Conservation (phyloP, 2,888 invertebrate species). For the Mermis nigrescens region DNA sequence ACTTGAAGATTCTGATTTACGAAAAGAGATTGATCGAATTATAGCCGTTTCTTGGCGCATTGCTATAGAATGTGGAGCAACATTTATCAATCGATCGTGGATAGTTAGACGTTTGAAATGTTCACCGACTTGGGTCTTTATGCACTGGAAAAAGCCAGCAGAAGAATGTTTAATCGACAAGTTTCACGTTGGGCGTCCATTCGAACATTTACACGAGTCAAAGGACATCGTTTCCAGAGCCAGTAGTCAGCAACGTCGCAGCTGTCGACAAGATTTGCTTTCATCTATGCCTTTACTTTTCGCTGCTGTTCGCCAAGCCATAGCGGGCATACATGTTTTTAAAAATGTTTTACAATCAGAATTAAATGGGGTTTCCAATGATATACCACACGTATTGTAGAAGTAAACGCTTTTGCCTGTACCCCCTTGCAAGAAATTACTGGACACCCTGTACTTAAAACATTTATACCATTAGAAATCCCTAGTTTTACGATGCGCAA, state of each 20-base stretch:
- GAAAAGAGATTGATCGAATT: too few relatives aligned
- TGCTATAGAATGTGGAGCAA: background rate
- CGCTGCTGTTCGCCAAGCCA: too few relatives aligned
- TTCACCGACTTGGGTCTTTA: background rate
- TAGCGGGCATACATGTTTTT: too few relatives aligned
- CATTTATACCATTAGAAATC: too few relatives aligned
- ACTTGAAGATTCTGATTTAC: too few relatives aligned
- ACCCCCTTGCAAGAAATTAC: too few relatives aligned
- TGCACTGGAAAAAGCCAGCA: background rate
- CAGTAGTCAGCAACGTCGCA: background rate
- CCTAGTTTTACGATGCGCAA: too few relatives aligned
- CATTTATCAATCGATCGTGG: background rate
- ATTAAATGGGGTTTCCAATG: too few relatives aligned
- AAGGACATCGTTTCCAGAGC: background rate
- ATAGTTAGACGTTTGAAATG: background rate
- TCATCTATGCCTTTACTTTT: background rate
- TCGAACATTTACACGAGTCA: background rate
- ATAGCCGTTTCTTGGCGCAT: background rate
- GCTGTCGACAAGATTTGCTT: background rate
- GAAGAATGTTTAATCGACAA: background rate
- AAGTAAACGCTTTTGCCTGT: too few relatives aligned
- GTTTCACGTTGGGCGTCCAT: background rate
- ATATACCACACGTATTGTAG: too few relatives aligned
- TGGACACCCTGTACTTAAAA: too few relatives aligned
- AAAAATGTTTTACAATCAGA: too few relatives aligned